Percentiles rank a stretch among this genome's conserved stretches.
These are phyloP conservation scores for Protonibea diacanthus DNA, from an alignment of 2,797 vertebrate species.

Conservation along the genomic window DNA sequence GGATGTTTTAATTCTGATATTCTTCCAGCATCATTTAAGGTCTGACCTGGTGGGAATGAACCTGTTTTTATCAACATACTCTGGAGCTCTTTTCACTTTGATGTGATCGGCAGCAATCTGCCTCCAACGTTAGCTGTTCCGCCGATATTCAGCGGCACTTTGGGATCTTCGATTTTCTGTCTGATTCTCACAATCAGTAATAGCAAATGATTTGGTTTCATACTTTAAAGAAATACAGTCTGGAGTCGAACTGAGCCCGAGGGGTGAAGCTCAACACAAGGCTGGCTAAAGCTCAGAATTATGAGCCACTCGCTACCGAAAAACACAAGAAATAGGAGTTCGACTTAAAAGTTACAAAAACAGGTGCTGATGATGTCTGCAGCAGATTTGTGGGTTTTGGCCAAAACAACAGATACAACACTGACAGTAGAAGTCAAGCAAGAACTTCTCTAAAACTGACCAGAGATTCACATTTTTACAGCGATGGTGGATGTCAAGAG, in stretches of 20 bases:
- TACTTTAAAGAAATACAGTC: background rate
- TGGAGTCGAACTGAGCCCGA: background rate
- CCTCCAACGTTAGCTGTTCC: background rate
- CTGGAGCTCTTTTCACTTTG: background rate
- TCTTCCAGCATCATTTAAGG: background rate
- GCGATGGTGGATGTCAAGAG: too few relatives aligned
- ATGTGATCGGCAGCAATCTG: background rate
- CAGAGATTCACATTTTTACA: too few relatives aligned
- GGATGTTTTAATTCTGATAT: background rate
- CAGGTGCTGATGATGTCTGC: background rate
- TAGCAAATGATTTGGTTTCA: conserved; percentile 7
- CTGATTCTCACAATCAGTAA: conserved; percentile 5
- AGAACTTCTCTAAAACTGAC: background rate
- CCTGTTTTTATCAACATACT: conserved; percentile 4
- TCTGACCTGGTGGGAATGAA: background rate
- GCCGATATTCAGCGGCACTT: background rate
- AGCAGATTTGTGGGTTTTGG: background rate
- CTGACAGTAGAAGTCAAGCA: background rate
- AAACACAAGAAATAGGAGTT: background rate
- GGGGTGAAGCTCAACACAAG: background rate
- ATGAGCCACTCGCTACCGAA: background rate
- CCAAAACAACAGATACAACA: background rate
- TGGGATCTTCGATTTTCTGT: conserved; percentile 9
- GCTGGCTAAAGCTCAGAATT: background rate
- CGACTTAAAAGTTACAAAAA: background rate